Evolutionary conservation across 1,140 invertebrate genomes (phyloP).

Genomic region (Drosophila serrata): DNA sequence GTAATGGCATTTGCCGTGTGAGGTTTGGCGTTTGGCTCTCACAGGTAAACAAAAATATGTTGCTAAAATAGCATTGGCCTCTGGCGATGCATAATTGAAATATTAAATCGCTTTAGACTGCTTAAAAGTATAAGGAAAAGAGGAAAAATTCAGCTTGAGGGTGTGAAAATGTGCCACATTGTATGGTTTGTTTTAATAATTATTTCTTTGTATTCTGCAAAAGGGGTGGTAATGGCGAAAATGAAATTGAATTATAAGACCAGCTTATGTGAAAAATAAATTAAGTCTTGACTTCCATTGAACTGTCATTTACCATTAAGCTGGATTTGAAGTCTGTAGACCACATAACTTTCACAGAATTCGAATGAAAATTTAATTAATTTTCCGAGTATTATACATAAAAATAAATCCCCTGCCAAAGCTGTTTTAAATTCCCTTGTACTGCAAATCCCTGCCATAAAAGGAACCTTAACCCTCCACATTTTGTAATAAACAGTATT

Average conservation of each 20-base stretch:
- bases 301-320: neutral
- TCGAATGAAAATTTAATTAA: neutral
- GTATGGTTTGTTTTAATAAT: neutral
- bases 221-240: too few species aligned
- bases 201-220: neutral
- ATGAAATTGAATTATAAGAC: neutral
- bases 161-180: neutral
- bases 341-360: neutral
- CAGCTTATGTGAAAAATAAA: too few species aligned
- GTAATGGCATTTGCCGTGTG: conserved; percentile 13
- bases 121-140: neutral
- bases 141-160: neutral
- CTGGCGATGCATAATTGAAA: conserved; percentile 6
- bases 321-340: neutral
- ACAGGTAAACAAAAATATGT: conserved; percentile 8
- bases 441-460: neutral
- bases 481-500: neutral
- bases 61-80: conserved; percentile 8
- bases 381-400: neutral
- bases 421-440: neutral
- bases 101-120: neutral
- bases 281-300: neutral
- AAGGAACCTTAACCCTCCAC: neutral
- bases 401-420: neutral
- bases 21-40: neutral